Evolutionary conservation across 1,140 invertebrate genomes (phyloP).

Genomic region (Dermatophagoides farinae): DNA sequence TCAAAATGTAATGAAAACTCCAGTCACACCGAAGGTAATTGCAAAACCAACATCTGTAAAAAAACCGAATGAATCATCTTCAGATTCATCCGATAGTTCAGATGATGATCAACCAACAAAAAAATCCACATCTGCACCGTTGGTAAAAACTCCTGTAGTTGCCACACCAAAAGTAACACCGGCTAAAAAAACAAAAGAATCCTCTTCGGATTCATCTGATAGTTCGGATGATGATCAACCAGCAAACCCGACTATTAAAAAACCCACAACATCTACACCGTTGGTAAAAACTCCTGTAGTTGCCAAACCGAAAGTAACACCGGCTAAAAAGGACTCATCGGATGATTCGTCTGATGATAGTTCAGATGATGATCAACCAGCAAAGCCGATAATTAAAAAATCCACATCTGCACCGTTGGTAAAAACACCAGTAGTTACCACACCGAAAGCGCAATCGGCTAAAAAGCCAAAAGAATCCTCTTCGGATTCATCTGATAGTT

Average conservation of each 20-base stretch:
- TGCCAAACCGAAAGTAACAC: neutral
- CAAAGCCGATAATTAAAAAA: neutral
- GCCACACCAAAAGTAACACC: neutral
- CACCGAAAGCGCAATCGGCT: neutral
- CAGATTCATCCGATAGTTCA: neutral
- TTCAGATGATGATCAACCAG: neutral
- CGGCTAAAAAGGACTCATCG: neutral
- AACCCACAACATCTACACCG: neutral
- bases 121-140: neutral
- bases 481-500: constrained; percentile 2
- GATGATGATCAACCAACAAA: neutral
- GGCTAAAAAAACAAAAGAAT: neutral
- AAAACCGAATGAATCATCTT: neutral
- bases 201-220: neutral
- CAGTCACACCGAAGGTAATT: neutral
- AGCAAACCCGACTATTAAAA: neutral
- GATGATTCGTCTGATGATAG: neutral
- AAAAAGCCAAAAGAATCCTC: constrained; percentile 1
- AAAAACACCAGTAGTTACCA: neutral
- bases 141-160: neutral
- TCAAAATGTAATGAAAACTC: neutral
- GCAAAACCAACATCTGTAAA: neutral
- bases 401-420: neutral
- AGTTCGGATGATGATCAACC: constrained; percentile 3
- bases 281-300: neutral